Evolutionary conservation across 2,113 vertebrate genomes (phyloP).

Genomic region (Eulemur macaco): DNA sequence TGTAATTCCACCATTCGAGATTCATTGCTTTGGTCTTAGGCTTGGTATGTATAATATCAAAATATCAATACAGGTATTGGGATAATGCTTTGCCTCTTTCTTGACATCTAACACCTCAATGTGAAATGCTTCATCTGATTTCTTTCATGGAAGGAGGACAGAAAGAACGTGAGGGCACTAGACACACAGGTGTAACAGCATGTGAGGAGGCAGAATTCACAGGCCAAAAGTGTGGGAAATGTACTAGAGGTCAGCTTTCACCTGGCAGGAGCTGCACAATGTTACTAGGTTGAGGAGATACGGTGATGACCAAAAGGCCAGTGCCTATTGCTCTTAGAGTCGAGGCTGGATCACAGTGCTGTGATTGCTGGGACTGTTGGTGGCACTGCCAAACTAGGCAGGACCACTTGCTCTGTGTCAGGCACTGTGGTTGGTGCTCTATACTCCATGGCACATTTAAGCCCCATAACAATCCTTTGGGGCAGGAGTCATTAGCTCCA

Average conservation of each 20-base stretch:
- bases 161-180: neutral
- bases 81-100: neutral
- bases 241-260: neutral
- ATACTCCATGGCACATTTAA: neutral
- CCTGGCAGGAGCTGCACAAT: neutral
- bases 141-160: neutral
- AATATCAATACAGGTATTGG: neutral
- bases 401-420: neutral
- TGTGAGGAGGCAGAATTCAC: neutral
- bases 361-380: neutral
- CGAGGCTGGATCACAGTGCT: neutral
- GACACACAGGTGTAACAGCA: neutral
- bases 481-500: neutral
- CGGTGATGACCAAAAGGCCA: neutral
- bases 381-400: neutral
- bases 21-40: neutral
- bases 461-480: neutral
- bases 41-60: neutral
- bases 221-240: neutral
- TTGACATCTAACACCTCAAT: neutral
- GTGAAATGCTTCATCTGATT: neutral
- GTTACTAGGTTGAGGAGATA: neutral
- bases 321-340: neutral
- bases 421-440: neutral
- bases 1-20: neutral